Evolutionary conservation across 1,140 invertebrate species (phyloP), one percentile per base, ranked within the genome.

Genomic region (Procambarus clarkii): DNA sequence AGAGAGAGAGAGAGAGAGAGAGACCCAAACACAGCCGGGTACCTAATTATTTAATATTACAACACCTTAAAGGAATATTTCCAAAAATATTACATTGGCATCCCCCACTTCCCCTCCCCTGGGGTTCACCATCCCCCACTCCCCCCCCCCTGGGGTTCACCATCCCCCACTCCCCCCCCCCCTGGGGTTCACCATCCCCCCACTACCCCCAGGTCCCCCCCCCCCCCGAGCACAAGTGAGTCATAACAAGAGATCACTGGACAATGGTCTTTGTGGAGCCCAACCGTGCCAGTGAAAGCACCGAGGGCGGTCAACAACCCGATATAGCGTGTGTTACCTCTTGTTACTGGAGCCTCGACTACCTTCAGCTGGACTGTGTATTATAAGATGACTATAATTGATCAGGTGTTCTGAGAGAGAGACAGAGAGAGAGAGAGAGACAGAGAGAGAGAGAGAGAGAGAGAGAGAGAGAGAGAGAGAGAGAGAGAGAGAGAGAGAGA

Each of bases 381-480:
- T 78, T 46, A 34, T 9, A 78, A 78, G 4, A 15, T 78, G 77
- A 46, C 77, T 18, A 2, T 77, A 24, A 24, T 77, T 24, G n/a
- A 21, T 11, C 45, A 77, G 5, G 74, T 77, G 15, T 77, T 77
- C n/a, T 3, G 74, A 77, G 74, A 77, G 74, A 77, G 74, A 77
- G 74, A 77, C 21, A 76, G 71, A 76, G 71, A 76, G 71, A 76
- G 71, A 76, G 71, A 76, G 71, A 76, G 71, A 76, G 71, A 76
- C 21, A 76, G 71, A 76, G 71, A 76, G 71, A 76, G 74, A 77
- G 74, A 77, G 74, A 77, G 74, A 77, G 74, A 77, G 74, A 77
- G 74, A 77, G 74, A 77, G 77, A 78, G 77, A 78, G 77, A 78
- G 77, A 78, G 77, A 78, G 77, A 78, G 77, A 78, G 77, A 78